Percentiles rank a stretch among this genome's conserved stretches.
These are phyloP conservation scores for Pogonophryne albipinna DNA, from an alignment of 2,797 vertebrate genomes.

Conservation along the genomic window DNA sequence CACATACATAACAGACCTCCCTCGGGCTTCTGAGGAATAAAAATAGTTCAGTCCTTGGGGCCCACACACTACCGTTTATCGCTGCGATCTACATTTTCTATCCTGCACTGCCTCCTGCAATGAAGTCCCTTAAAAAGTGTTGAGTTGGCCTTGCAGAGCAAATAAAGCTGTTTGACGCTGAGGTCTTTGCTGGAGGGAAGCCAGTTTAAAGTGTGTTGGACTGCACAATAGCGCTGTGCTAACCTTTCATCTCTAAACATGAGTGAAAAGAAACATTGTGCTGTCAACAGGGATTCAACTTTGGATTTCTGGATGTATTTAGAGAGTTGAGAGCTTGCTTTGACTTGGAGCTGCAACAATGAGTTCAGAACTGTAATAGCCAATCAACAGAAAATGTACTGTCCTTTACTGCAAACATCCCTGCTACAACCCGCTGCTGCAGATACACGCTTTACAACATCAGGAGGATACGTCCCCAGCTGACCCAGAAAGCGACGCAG, in stretches of 20 bases:
- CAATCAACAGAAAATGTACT: neutral
- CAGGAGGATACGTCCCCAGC: too few species aligned
- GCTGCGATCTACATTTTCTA: slow-evolving; percentile 54
- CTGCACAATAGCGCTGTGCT: slow-evolving; percentile 4
- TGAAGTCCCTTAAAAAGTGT: slow-evolving; percentile 23
- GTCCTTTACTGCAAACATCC: too few species aligned
- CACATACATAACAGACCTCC: slow-evolving; percentile 57
- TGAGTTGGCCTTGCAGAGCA: slow-evolving; percentile 35
- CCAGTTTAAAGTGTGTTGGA: slow-evolving; percentile 29
- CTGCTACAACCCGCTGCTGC: too few species aligned
- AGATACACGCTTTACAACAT: too few species aligned
- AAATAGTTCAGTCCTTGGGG: slow-evolving; percentile 42
- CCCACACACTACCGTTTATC: slow-evolving; percentile 15
- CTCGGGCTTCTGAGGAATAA: slow-evolving; percentile 39
- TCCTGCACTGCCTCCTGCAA: slow-evolving; percentile 31
- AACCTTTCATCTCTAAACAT: slow-evolving; percentile 22
- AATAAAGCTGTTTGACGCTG: slow-evolving; percentile 41
- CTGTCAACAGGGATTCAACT: neutral
- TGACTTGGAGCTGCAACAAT: neutral
- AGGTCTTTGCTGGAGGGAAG: slow-evolving; percentile 21
- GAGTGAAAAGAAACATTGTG: slow-evolving; percentile 14
- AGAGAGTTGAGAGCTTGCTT: neutral
- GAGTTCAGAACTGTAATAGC: neutral
- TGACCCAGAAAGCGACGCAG: too few species aligned
- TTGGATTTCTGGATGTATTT: neutral